Evolutionary conservation across 2,797 vertebrate species (phyloP), one percentile per base, ranked within the genome.

Genomic region (Cryptoblepharus egeriae): DNA sequence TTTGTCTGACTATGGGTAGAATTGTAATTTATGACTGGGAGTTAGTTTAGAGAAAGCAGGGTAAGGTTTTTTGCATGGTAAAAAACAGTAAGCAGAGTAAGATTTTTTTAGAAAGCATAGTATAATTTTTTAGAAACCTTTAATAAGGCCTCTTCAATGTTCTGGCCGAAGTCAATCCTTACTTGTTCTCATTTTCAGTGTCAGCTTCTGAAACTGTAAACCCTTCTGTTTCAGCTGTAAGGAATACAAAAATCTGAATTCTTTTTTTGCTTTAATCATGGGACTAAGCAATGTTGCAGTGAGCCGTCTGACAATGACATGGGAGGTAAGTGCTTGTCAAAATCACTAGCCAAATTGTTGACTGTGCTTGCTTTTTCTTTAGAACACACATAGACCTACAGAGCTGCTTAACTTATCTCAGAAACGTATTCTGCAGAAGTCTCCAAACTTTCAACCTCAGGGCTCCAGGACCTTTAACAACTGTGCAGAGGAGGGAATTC

Each of bases 231-330:
- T 91, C 90, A 99, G 99, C 95, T 99, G 98, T 94, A 99, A 99
- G 91, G 98, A 99, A 87, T 98, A 98, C 93, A 97, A 94, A 95
- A 99, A 99, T 87, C 95, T 99, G 89, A 99, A 99, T 85, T 97
- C 97, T 81, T 99, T 99, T 95, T 99, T 99, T 1, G 98, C 99
- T 84, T 95, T 99, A 87, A 94, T 98, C 84, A 99, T 99, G 99
- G 99, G 99, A 75, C 95, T 99, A 77, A 98, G 98, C 86, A 99
- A 99, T 60, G 98, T 98, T 37, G 98, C 99, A 0, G 97, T 99
- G 92, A 98, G 98, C 94, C 97, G 98, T 82, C 90, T 99, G 80
- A 97, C 93, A 22, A 96, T 98, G 89, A 99, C 98, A 0, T 99
- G 99, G 99, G 99, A 99, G 98, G 99, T 99, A 94, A 93, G 97